Evolutionary conservation across 2,797 vertebrate species (phyloP), one percentile per base, ranked within the genome.

Genomic region (Chromis chromis): DNA sequence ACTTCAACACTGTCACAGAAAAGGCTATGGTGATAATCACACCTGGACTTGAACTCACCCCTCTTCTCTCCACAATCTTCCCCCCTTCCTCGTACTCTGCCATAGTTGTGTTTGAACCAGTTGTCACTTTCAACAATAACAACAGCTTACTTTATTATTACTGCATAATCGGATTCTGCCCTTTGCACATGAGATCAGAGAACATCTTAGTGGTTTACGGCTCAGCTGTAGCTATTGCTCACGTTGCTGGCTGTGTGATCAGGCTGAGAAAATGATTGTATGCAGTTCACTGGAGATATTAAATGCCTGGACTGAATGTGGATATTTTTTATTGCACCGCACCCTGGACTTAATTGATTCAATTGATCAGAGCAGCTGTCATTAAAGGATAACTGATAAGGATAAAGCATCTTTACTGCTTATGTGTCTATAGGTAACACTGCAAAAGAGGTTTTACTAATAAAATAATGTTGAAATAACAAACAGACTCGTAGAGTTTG

Each of bases 131-230:
- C 60, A 79, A 40, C 46, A 61, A 11, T 62, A 61, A 81, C 46
- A 68, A 25, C 50, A 40, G 31, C 44, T 10, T 24, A 14, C 56
- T 79, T 44, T 67, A 69, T 76, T 65, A 10, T 61, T 62, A 49
- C 58, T 56, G 63, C 70, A 22, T 24, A 33, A 2, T 64, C 69
- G 50, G 44, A 70, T 67, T 0, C 14, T 89, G 93, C 77, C 84
- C 93, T 94, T 94, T 93, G 89, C 83, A 93, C 90, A 28, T 1
- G 50, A 69, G 85, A 78, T 83, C 81, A 88, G 65, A 78, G 70
- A 78, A 69, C 31, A 2, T 1, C 4, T 22, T 33, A n/a, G 25
- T 11, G 8, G 65, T 92, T 90, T 79, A 89, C 56, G 0, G 70
- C 76, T 24, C 8, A 11, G 50, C 24, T 33, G 0, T 39, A 21